These are phyloP conservation scores for Zophobas morio DNA, from an alignment of 1,140 invertebrate species.

Conservation along the genomic window DNA sequence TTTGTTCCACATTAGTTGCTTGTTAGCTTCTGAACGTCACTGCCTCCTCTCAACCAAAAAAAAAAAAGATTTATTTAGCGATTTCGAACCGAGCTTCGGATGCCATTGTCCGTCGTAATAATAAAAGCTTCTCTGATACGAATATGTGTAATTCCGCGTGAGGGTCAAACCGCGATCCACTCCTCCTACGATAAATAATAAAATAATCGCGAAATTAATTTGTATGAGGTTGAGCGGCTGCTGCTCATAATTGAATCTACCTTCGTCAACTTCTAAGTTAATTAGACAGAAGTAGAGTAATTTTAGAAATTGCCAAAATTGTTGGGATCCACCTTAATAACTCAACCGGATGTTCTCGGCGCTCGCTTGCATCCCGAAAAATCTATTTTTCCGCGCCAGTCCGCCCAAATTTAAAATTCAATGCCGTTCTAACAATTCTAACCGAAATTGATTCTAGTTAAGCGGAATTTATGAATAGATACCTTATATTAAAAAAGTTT, in stretches of 20 bases:
- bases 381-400: too few species aligned
- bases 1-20: too few species aligned
- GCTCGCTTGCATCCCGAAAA: neutral
- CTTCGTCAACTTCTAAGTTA: conserved; percentile 38
- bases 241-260: conserved; percentile 33
- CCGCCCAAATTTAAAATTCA: too few species aligned
- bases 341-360: neutral
- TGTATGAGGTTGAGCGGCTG: conserved; percentile 7
- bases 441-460: neutral
- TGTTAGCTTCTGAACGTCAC: too few species aligned
- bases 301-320: conserved; percentile 16
- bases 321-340: neutral
- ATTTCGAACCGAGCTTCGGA: too few species aligned
- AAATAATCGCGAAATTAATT: conserved; percentile 31
- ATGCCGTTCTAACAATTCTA: neutral
- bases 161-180: neutral
- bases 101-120: too few species aligned
- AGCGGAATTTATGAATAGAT: neutral
- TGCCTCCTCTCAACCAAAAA: too few species aligned
- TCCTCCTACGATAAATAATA: conserved; percentile 4
- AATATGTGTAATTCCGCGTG: neutral
- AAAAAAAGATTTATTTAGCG: too few species aligned
- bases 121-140: too few species aligned
- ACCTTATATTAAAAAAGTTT: conserved; percentile 17
- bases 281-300: conserved; percentile 40